Evolutionary conservation across 1,140 invertebrate genomes (phyloP), one percentile per base, ranked within the genome.

Genomic region (Bombyx mandarina): DNA sequence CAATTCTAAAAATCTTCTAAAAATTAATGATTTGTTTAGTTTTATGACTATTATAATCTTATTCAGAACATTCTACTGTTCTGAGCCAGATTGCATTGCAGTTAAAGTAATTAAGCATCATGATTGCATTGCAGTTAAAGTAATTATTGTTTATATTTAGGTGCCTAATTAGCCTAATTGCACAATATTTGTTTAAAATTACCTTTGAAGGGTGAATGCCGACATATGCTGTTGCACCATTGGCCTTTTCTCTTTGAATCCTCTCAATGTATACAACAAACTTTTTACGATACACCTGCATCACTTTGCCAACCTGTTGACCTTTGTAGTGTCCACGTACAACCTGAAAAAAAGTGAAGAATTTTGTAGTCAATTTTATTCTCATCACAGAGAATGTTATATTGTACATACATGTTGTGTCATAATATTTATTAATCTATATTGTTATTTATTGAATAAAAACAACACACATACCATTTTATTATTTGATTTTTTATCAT

Each of bases 211-310:
- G 97, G 84, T 99, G 97, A 85, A 99, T 99, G 71, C 98, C 98
- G 66, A 99, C 97, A 88, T 99, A 97, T 56, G 99, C 98, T 74
- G 96, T 98, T 56, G 98, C 95, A 71, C 98, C 98, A 85, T 99
- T 99, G 48, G 97, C 97, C 82, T 99, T 99, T 88, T 99, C 98
- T 75, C 98, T 91, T 88, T 99, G 98, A 81, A 99, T 99, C 87
- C 98, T 93, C 90, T 99, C 98, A 89, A 99, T 97, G 88, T 99
- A 97, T 63, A 99, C 93, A 52, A 99, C 97, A 89, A 98, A 99
- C 88, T 99, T 99, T 86, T 99, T 99, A 80, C 99, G 93, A 90
- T 99, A 99, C 7, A 96, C 94, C 86, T 98, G 97, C 12, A 99
- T 95, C 56, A 99, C 96, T 91, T 99, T 99, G 66, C 98, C 99